Percentiles rank a stretch among this genome's conserved stretches.
Evolutionary conservation across 2,888 invertebrate genomes (phyloP).

Genomic region (Psylliodes chrysocephalus): DNA sequence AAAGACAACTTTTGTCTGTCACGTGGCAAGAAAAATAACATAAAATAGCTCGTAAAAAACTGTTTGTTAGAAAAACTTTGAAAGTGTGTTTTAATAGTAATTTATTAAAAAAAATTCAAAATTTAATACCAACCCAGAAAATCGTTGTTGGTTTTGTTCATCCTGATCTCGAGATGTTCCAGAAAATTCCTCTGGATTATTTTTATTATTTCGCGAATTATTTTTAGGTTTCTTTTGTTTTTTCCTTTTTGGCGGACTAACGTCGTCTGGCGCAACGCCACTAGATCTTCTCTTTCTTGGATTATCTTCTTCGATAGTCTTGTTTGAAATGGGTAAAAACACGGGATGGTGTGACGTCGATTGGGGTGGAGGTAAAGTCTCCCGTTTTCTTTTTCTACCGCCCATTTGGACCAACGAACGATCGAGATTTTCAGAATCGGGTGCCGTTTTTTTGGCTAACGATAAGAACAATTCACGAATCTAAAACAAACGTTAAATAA

Average conservation of each 20-base stretch:
- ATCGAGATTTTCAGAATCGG: conserved; percentile 13
- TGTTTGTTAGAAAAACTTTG: background rate
- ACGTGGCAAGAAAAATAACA: too few species aligned
- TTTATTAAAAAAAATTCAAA: too few species aligned
- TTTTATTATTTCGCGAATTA: conserved; percentile 23
- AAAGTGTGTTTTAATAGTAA: too few species aligned
- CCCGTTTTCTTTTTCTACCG: conserved; percentile 55
- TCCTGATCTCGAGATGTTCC: background rate
- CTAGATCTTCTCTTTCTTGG: conserved; percentile 44
- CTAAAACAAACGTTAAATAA: conserved; percentile 42
- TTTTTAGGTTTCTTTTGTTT: background rate
- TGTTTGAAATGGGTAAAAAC: conserved; percentile 26
- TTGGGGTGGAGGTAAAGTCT: conserved; percentile 25
- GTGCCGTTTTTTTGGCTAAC: conserved; percentile 42
- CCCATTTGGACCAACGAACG: conserved; percentile 52
- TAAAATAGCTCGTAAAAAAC: too few species aligned
- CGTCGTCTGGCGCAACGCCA: conserved; percentile 4
- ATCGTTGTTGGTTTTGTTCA: background rate
- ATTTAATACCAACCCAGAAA: background rate
- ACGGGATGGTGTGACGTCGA: conserved; percentile 16
- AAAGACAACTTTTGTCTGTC: too few species aligned
- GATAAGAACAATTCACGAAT: conserved; percentile 57
- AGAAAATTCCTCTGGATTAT: background rate
- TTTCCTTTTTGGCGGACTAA: conserved; percentile 4
- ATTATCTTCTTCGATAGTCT: conserved; percentile 55